A percentile compares a stretch with the other conserved stretches of the same genome.
Conservation (phyloP, 2,113 vertebrate genomes). For the Pomatostomus ruficeps region DNA sequence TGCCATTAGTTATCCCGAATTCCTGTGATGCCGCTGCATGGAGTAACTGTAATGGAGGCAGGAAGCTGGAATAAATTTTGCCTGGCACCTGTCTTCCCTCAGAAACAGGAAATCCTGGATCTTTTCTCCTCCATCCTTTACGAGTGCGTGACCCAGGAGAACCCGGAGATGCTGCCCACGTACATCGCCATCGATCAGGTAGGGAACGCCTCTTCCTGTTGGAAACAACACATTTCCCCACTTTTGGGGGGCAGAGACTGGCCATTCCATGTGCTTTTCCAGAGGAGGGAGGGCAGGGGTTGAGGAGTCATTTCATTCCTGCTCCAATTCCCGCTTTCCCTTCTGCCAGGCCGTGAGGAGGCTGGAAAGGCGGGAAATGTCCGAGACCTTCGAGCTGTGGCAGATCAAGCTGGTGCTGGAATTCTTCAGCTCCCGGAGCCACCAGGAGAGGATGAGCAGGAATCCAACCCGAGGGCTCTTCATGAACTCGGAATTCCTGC, state of each 20-base stretch:
- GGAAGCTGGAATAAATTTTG: not conserved
- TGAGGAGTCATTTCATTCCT: not conserved
- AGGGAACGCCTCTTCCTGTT: not conserved
- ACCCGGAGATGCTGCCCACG: slow-evolving; percentile 94
- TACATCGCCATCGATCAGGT: slow-evolving; percentile 97
- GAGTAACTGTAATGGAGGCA: not conserved
- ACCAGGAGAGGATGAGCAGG: slow-evolving; percentile 73
- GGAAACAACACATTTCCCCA: not conserved
- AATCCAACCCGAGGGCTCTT: slow-evolving; percentile 76
- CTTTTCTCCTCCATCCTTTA: slow-evolving; percentile 93
- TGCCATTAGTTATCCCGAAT: not conserved
- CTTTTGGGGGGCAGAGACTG: rapidly evolving
- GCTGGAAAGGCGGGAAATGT: slow-evolving; percentile 76
- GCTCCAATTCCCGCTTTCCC: not conserved
- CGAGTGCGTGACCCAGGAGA: slow-evolving; percentile 95
- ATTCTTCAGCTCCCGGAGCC: slow-evolving; percentile 84
- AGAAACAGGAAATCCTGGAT: slow-evolving; percentile 88
- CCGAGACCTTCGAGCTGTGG: slow-evolving; percentile 89
- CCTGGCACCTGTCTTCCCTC: not conserved
- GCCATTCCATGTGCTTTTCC: not conserved
- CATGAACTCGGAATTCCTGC: slow-evolving; percentile 91
- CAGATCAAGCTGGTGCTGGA: slow-evolving; percentile 93
- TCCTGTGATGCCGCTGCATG: not conserved
- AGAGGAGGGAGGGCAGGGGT: not conserved
- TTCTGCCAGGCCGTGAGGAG: slow-evolving; percentile 73